Conservation (phyloP, 2,888 invertebrate genomes). For the Philereme transversata region DNA sequence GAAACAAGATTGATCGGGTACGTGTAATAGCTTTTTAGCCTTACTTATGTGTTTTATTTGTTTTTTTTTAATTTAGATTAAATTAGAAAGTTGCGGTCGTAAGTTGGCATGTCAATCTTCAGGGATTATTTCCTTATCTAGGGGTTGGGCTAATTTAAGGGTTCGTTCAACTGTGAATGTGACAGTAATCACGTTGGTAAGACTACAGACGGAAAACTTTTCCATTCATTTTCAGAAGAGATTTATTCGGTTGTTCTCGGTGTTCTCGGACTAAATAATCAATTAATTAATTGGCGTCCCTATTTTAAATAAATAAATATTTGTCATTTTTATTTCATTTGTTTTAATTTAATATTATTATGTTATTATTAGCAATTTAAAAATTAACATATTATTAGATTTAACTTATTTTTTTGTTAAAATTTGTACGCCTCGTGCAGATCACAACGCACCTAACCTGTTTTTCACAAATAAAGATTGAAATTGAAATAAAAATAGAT, state of each 20-base stretch:
- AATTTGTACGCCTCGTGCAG: too few species aligned
- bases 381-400: too few species aligned
- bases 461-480: too few species aligned
- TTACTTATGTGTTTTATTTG: neutral
- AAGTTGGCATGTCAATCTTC: constrained; percentile 19
- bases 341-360: too few species aligned
- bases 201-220: neutral
- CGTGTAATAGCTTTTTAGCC: neutral
- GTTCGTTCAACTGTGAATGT: constrained; percentile 19
- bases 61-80: constrained; percentile 8
- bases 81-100: neutral
- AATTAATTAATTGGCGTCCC: too few species aligned
- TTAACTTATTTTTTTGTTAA: too few species aligned
- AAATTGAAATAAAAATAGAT: too few species aligned
- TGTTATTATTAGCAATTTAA: too few species aligned
- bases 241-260: neutral
- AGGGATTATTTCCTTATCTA: constrained; percentile 29
- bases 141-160: constrained; percentile 20
- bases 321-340: too few species aligned
- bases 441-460: too few species aligned
- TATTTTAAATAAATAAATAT: too few species aligned
- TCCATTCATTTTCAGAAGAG: neutral
- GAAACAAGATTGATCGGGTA: constrained; percentile 12
- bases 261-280: too few species aligned
- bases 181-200: constrained; percentile 3